A percentile compares a stretch with the other conserved stretches of the same genome.
Conservation (phyloP, 2,113 vertebrate genomes). For the Pseudorectes ferrugineus region DNA sequence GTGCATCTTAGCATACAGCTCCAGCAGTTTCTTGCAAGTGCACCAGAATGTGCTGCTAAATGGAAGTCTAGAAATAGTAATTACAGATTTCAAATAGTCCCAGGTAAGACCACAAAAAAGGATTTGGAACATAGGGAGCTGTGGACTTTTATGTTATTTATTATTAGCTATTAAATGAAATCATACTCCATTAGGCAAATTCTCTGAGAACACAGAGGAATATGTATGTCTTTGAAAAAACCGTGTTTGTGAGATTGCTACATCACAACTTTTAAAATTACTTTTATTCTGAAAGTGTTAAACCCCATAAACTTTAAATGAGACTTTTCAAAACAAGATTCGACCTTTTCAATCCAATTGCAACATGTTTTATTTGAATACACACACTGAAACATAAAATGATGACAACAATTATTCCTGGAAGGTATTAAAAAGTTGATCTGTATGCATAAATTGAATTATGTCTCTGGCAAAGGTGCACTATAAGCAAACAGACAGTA, state of each 20-base stretch:
- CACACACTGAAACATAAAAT: background rate
- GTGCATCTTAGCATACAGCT: background rate
- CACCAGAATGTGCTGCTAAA: background rate
- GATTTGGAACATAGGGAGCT: background rate
- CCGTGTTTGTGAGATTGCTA: background rate
- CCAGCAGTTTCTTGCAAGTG: background rate
- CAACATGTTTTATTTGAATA: background rate
- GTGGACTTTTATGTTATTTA: background rate
- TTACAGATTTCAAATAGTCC: background rate
- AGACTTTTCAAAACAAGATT: background rate
- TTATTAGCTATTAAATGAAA: background rate
- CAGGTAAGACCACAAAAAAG: background rate
- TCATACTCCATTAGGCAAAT: background rate
- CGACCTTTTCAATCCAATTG: background rate
- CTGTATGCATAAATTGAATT: constrained; percentile 2
- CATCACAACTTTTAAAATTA: background rate
- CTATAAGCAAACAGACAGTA: constrained; percentile 3
- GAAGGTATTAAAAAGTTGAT: constrained; percentile 44
- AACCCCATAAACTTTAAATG: background rate
- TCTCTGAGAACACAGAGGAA: background rate
- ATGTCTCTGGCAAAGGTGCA: constrained; percentile 2
- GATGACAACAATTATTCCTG: constrained; percentile 37
- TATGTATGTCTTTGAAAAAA: background rate
- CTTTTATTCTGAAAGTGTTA: constrained; percentile 22
- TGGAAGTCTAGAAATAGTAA: background rate